Evolutionary conservation across 2,888 invertebrate species (phyloP).

Genomic region (Temnothorax unifasciatus): DNA sequence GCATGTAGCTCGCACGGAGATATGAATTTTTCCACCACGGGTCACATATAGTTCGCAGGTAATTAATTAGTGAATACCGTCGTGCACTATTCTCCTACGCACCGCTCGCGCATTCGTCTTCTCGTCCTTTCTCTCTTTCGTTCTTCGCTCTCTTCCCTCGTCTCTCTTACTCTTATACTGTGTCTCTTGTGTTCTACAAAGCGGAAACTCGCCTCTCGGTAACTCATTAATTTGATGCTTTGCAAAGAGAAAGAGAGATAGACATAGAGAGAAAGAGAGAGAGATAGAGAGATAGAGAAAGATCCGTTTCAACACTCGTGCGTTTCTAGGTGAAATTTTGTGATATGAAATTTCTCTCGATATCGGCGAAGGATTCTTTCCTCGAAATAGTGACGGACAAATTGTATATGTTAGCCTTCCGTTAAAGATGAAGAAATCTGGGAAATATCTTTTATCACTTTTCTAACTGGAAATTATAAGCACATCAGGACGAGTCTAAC

Average conservation of each 20-base stretch:
- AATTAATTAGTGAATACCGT: constrained; percentile 70
- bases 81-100: constrained; percentile 51
- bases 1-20: constrained; percentile 32
- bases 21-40: constrained; percentile 47
- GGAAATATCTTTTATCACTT: not conserved
- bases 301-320: constrained; percentile 24
- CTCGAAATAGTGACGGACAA: not conserved
- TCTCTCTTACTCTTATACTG: constrained; percentile 31
- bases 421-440: constrained; percentile 10
- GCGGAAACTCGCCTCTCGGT: constrained; percentile 62
- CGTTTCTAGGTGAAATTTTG: constrained; percentile 31
- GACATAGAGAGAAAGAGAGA: constrained; percentile 21
- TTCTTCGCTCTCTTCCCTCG: constrained; percentile 13
- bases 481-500: not conserved
- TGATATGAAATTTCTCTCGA: constrained; percentile 41
- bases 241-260: constrained; percentile 36
- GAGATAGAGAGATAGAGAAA: not conserved
- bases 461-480: not conserved
- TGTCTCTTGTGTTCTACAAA: constrained; percentile 49
- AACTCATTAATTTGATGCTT: constrained; percentile 71
- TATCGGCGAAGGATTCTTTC: constrained; percentile 46
- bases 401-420: constrained; percentile 11
- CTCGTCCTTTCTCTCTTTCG: not conserved
- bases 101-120: constrained; percentile 10
- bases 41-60: constrained; percentile 54